Conservation (phyloP, 2,888 invertebrate species). For the Diplazon laetatorius region DNA sequence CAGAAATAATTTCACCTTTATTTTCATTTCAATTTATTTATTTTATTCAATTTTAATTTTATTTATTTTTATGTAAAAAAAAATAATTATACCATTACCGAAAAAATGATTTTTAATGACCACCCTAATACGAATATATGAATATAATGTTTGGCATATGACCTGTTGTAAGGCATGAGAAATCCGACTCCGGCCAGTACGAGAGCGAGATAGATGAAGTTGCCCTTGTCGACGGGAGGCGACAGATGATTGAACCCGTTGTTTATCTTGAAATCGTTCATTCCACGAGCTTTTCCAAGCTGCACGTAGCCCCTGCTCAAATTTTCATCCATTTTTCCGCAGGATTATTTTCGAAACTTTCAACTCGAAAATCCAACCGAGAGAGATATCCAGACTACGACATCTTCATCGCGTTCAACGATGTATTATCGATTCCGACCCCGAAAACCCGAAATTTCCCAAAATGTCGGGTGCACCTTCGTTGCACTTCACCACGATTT, state of each 20-base stretch:
- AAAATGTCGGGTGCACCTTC: no score
- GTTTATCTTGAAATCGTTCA: conserved; percentile 83
- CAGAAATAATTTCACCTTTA: no score
- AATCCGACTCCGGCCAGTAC: conserved; percentile 95
- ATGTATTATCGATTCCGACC: conserved; percentile 20
- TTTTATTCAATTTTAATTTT: no score
- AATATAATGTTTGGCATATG: conserved; percentile 63
- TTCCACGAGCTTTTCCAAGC: conserved; percentile 85
- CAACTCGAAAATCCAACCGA: neutral
- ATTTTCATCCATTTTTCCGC: conserved; percentile 85
- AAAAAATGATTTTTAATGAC: neutral
- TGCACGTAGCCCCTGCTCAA: conserved; percentile 87
- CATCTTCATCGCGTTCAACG: conserved; percentile 20
- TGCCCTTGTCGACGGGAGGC: conserved; percentile 88
- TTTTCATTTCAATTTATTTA: no score
- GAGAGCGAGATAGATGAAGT: conserved; percentile 89
- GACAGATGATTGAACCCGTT: conserved; percentile 85
- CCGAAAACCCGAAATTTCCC: conserved; percentile 36
- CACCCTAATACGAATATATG: conserved; percentile 1
- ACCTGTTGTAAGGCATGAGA: conserved; percentile 96
- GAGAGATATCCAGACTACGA: conserved; percentile 22
- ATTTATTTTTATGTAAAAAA: neutral
- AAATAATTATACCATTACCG: no score
- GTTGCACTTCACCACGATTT: no score
- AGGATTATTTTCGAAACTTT: conserved; percentile 19